Evolutionary conservation across 2,113 vertebrate genomes (phyloP).

Genomic region (Erpornis zantholeuca): DNA sequence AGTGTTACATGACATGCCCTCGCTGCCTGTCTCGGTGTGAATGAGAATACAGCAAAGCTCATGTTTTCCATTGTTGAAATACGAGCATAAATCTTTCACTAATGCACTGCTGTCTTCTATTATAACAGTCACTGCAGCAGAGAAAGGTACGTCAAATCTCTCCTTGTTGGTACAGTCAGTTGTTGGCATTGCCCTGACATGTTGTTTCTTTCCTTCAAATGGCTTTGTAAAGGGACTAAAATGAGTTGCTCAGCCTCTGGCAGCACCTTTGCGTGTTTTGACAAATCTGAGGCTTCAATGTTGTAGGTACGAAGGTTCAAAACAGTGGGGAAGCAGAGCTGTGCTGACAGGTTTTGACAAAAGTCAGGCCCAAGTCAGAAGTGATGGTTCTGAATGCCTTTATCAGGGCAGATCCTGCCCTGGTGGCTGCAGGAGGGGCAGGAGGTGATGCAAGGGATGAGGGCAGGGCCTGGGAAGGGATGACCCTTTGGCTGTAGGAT

Average conservation of each 20-base stretch:
- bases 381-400: not conserved
- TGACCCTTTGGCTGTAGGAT: fast-evolving
- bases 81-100: slow-evolving; percentile 79
- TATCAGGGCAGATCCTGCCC: not conserved
- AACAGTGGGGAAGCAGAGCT: slow-evolving; percentile 3
- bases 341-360: slow-evolving; percentile 17
- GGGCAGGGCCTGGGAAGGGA: not conserved
- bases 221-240: slow-evolving; percentile 58
- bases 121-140: slow-evolving; percentile 49
- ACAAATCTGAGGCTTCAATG: slow-evolving; percentile 50
- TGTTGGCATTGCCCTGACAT: slow-evolving; percentile 64
- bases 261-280: slow-evolving; percentile 62
- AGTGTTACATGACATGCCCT: slow-evolving; percentile 64
- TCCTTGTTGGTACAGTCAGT: slow-evolving; percentile 57
- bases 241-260: slow-evolving; percentile 60
- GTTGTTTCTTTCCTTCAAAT: slow-evolving; percentile 58
- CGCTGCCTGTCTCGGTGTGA: slow-evolving; percentile 58
- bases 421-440: not conserved
- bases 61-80: slow-evolving; percentile 69
- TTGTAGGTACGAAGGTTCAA: not conserved
- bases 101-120: slow-evolving; percentile 72
- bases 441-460: not conserved
- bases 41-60: slow-evolving; percentile 67
- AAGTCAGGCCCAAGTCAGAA: not conserved
- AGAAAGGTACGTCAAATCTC: slow-evolving; percentile 57